Conservation (phyloP, 2,113 vertebrate species). For the Delphinus delphis region DNA sequence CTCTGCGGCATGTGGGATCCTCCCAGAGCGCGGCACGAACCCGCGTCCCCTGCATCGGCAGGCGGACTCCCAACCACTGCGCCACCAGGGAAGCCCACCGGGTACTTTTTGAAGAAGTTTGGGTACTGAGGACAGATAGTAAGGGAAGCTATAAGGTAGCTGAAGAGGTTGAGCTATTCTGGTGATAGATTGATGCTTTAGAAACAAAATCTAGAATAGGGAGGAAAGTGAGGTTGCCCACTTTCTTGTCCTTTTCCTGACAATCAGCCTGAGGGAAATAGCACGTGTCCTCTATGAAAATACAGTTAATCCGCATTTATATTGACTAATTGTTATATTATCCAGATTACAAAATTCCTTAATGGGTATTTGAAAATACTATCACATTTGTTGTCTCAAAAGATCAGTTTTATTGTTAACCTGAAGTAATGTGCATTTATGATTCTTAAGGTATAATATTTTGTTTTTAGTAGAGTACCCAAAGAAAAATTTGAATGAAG, state of each 20-base stretch:
- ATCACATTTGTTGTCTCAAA: neutral
- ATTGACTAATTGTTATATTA: neutral
- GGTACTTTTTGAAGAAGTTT: neutral
- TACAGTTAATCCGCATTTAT: neutral
- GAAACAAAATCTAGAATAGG: neutral
- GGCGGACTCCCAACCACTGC: too few species aligned
- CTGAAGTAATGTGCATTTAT: neutral
- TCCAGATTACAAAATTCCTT: constrained; percentile 1
- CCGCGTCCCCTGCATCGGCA: too few species aligned
- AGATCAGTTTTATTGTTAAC: constrained; percentile 36
- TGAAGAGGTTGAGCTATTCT: neutral
- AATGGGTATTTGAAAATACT: constrained; percentile 6
- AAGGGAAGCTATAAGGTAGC: neutral
- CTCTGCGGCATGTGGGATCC: too few species aligned
- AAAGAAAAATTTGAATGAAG: constrained; percentile 14
- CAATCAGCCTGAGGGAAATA: neutral
- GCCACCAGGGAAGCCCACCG: too few species aligned
- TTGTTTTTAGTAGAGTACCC: neutral
- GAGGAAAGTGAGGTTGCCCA: neutral
- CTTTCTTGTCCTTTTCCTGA: neutral
- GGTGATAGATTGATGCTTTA: neutral
- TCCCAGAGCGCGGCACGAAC: too few species aligned
- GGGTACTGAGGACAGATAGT: neutral
- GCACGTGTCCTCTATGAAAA: neutral
- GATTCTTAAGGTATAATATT: constrained; percentile 9